A percentile compares a stretch with the other conserved stretches of the same genome.
Evolutionary conservation across 2,888 invertebrate species (phyloP).

Genomic region (Drosophila setosimentum): DNA sequence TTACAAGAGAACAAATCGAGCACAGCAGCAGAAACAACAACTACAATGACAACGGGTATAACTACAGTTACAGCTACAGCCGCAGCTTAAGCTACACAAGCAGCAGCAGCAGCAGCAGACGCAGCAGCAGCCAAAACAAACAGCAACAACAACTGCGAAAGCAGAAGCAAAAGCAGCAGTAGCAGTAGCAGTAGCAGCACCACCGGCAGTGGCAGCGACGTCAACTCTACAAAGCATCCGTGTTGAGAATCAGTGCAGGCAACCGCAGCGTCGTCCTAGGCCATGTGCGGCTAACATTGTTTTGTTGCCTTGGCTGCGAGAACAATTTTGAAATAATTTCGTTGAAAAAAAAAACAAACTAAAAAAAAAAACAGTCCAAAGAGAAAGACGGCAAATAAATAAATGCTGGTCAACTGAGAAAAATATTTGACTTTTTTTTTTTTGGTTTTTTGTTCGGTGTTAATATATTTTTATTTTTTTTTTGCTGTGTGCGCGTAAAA

Average conservation of each 20-base stretch:
- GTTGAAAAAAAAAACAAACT: slow-evolving; percentile 18
- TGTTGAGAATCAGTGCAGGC: slow-evolving; percentile 62
- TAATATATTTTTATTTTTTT: slow-evolving; percentile 14
- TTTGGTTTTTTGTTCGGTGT: slow-evolving; percentile 8
- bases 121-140: slow-evolving; percentile 28
- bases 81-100: slow-evolving; percentile 18
- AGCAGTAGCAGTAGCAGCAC: slow-evolving; percentile 5
- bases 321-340: slow-evolving; percentile 18
- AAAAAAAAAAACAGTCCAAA: slow-evolving; percentile 3
- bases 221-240: slow-evolving; percentile 52
- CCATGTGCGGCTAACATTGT: slow-evolving; percentile 62
- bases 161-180: not conserved
- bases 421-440: slow-evolving; percentile 15
- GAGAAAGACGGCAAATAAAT: slow-evolving; percentile 6
- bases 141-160: slow-evolving; percentile 23
- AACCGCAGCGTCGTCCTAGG: slow-evolving; percentile 63
- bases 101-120: slow-evolving; percentile 8
- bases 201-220: slow-evolving; percentile 33
- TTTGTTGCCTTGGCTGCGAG: slow-evolving; percentile 47
- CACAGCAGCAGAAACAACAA: slow-evolving; percentile 29
- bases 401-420: slow-evolving; percentile 14
- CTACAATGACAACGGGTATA: slow-evolving; percentile 33
- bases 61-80: slow-evolving; percentile 34
- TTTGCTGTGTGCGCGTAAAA: slow-evolving; percentile 33
- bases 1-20: slow-evolving; percentile 48